Base-by-base conservation (phyloP, 2,113 vertebrate species). In the Propithecus coquereli region DNA sequence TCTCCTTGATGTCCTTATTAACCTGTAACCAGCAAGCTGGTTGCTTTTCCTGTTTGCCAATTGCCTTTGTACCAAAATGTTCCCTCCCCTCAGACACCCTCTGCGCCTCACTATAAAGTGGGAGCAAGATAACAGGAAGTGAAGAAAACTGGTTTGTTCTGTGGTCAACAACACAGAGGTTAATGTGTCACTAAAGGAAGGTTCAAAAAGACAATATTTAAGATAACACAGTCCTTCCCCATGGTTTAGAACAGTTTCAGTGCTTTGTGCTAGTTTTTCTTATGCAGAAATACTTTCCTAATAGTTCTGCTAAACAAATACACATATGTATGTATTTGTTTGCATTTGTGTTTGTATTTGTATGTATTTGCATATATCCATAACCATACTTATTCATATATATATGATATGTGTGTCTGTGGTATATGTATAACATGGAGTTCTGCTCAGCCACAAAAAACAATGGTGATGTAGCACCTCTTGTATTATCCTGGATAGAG, bases 1-100 rank as follows among this genome's bases (percentile, higher is more conserved):
- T 89, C 40, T 70, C 68, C 30, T 22, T 45, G 40, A 43, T 84
- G 23, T 97, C 73, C 52, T 97, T 90, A 96, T 84, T 90, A 94
- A 96, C 92, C 84, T 95, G 40, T 96, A 95, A 90, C 87, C 84
- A 91, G 61, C 7, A 83, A 65, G 45, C 73, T 84, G 54, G 87
- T 80, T 90, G 97, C 43, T 88, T 96, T 97, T 97, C 94, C 96
- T 97, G 95, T 96, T 98, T 96, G 84, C 85, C 94, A 92, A 22
- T 77, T 92, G 85, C 85, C 80, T 95, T 96, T 87, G 87, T 54
- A 95, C 81, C 74, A 92, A 94, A 97, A 94, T 27, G 61, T 70
- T 85, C 81, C 94, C 97, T 77, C 37, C 92, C 73, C 32, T 90
- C 87, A 77, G 79, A 77, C 85, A 94, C 85, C 71, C 70, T 95